These are phyloP conservation scores for Cherax destructor DNA, from an alignment of 1,140 invertebrate genomes.

Conservation along the genomic window DNA sequence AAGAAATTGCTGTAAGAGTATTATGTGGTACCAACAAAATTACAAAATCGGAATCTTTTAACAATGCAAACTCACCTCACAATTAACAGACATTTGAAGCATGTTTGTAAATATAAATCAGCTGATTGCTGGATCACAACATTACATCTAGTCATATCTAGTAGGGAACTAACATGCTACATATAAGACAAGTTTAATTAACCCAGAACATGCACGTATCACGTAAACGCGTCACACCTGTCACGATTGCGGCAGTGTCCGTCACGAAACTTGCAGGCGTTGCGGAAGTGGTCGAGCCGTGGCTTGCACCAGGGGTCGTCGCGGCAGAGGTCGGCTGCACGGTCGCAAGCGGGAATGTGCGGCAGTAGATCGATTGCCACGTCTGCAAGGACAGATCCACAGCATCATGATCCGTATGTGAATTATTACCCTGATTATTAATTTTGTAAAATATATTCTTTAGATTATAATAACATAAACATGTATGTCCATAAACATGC, in stretches of 20 bases:
- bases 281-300: conserved; percentile 13
- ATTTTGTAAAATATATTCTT: too few relatives aligned
- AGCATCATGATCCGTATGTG: background rate
- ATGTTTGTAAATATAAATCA: background rate
- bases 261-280: conserved; percentile 15
- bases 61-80: too few relatives aligned
- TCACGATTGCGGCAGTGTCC: conserved; percentile 37
- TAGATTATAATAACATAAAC: too few relatives aligned
- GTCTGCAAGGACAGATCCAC: background rate
- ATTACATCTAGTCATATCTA: background rate
- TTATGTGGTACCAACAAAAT: too few relatives aligned
- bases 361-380: background rate
- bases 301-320: conserved; percentile 16
- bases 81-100: too few relatives aligned
- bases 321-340: conserved; percentile 15
- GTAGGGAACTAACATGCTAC: background rate
- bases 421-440: too few relatives aligned
- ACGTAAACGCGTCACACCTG: conserved; percentile 7
- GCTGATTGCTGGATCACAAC: background rate
- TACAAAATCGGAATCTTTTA: too few relatives aligned
- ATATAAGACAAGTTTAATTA: background rate
- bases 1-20: too few relatives aligned
- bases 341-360: conserved; percentile 24
- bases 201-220: background rate
- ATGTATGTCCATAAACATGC: too few relatives aligned